Base-by-base conservation (phyloP, 2,113 vertebrate species). In the Vombatus ursinus region DNA sequence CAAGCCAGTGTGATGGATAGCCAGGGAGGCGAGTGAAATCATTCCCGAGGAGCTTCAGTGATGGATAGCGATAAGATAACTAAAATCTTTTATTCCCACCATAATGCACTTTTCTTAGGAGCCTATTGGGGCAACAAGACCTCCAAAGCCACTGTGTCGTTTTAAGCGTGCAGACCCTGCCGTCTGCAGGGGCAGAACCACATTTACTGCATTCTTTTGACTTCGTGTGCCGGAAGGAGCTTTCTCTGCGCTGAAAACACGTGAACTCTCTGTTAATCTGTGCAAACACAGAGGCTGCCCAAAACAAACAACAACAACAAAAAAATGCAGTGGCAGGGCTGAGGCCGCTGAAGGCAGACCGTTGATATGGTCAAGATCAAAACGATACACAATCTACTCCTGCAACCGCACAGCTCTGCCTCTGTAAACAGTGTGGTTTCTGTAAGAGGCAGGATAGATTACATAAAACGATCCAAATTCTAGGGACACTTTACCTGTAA, bases 41-140 rank as follows among this genome's bases (percentile, higher is more conserved):
- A 98, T 96, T 97, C 92, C 96, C 95, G 95, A 98, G 97, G 97
- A 96, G 94, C 95, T 96, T 91, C 96, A 97, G 95, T 90, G 92
- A 97, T 94, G 94, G 94, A 91, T 97, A 97, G 95, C 47, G 97
- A 91, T 97, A 97, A 97, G 97, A 93, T 96, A 98, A 97, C 94
- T 96, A 1, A 10, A 96, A 91, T n/a, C 92, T 96, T 77, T 96
- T 96, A 93, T 98, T 98, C 97, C 95, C 96, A 98, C 93, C 94
- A 52, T 37, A 19, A 26, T 28, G 26, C 44, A 77, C 31, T 52
- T 52, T 92, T 68, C 89, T 95, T 54, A 91, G 96, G 94, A 52
- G 94, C 95, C 96, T 94, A 49, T 97, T 96, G 91, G 93, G 92
- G 96, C 8, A 0, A 26, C 93, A 97, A 97, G 96, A 97, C 95